Evolutionary conservation across 2,113 vertebrate species (phyloP).

Genomic region (Anguilla japonica): DNA sequence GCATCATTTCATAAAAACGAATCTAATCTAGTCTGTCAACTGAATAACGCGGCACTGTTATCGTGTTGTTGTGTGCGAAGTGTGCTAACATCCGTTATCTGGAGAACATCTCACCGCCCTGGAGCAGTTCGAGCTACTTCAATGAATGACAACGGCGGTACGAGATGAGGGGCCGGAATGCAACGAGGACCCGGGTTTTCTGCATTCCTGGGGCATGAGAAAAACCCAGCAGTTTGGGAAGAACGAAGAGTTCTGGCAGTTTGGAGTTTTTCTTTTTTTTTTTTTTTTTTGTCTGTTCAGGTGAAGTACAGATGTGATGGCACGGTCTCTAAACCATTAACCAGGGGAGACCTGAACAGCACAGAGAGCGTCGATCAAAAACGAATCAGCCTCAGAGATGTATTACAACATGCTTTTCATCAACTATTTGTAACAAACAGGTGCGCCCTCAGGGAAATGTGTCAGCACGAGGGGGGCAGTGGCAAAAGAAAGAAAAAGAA

Average conservation of each 20-base stretch:
- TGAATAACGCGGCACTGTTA: not conserved
- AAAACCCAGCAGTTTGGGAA: not conserved
- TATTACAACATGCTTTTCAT: not conserved
- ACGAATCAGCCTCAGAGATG: not conserved
- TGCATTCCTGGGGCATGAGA: not conserved
- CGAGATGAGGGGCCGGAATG: not conserved
- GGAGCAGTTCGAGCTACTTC: not conserved
- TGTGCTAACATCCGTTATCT: not conserved
- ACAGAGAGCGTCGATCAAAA: not conserved
- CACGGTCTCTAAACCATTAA: not conserved
- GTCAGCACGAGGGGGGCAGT: not conserved
- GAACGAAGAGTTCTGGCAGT: not conserved
- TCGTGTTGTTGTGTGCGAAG: not conserved
- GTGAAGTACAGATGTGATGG: not conserved
- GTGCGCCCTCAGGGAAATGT: not conserved
- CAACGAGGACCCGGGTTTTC: not conserved
- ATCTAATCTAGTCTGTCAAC: not conserved
- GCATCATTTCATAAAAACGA: not conserved
- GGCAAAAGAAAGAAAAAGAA: not conserved
- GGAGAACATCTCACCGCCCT: not conserved
- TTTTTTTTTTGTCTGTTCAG: not conserved
- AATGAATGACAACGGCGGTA: not conserved
- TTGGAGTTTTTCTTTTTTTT: too few relatives aligned
- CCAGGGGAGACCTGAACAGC: not conserved
- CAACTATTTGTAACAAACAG: not conserved